Conservation (phyloP, 2,888 invertebrate genomes). For the Diloba caeruleocephala region DNA sequence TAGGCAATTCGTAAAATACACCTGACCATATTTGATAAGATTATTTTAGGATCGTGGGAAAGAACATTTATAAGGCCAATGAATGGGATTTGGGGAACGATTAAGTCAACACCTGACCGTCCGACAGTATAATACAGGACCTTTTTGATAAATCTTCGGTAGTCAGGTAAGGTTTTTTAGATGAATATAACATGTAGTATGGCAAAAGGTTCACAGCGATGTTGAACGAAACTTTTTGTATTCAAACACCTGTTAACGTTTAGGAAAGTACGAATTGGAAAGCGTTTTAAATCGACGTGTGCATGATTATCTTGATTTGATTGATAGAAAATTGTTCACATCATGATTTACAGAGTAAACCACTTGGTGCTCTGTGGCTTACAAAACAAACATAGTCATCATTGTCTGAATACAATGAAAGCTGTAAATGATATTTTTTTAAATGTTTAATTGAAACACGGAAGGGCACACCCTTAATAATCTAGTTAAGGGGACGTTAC, state of each 20-base stretch:
- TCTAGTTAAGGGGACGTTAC: constrained; percentile 49
- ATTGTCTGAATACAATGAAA: constrained; percentile 18
- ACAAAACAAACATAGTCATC: no score
- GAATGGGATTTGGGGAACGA: constrained; percentile 63
- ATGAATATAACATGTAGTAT: constrained; percentile 29
- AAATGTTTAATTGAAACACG: constrained; percentile 36
- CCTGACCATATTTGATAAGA: constrained; percentile 49
- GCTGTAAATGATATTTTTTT: constrained; percentile 4
- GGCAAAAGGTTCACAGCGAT: constrained; percentile 34
- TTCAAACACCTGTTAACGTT: constrained; percentile 56
- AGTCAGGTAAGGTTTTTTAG: constrained; percentile 76
- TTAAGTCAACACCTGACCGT: constrained; percentile 79
- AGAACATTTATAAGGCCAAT: constrained; percentile 61
- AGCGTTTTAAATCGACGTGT: constrained; percentile 55
- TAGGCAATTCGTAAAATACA: constrained; percentile 47
- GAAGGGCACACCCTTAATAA: constrained; percentile 48
- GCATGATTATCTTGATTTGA: constrained; percentile 45
- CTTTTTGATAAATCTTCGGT: constrained; percentile 63
- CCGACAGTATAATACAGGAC: constrained; percentile 57
- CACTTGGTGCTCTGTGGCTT: no score
- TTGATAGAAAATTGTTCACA: constrained; percentile 34
- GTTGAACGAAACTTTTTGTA: constrained; percentile 28
- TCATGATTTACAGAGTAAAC: constrained; percentile 40
- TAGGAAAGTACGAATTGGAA: constrained; percentile 52
- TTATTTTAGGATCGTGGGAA: constrained; percentile 76